Evolutionary conservation across 1,140 invertebrate genomes (phyloP).

Genomic region (Drosophila biarmipes): DNA sequence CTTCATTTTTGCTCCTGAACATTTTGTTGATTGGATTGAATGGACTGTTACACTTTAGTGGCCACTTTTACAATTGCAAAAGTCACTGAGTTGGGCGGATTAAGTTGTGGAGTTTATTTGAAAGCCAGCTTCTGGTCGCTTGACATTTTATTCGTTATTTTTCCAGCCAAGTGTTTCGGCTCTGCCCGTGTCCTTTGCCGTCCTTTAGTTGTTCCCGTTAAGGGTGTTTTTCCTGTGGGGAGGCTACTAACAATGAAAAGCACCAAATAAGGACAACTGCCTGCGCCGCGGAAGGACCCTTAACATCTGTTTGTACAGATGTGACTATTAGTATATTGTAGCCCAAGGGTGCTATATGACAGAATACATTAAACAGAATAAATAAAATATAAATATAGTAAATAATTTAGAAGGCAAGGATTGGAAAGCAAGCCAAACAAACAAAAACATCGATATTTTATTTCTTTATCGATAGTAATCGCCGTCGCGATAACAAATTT

Average conservation of each 20-base stretch:
- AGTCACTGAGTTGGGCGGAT: conserved; percentile 30
- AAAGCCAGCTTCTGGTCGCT: conserved; percentile 16
- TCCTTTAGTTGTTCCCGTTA: conserved; percentile 63
- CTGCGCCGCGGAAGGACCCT: neutral
- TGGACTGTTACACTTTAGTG: conserved; percentile 9
- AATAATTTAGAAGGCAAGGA: neutral
- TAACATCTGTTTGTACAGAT: conserved; percentile 29
- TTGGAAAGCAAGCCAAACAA: too few relatives aligned
- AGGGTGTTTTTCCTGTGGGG: conserved; percentile 54
- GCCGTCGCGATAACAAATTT: neutral
- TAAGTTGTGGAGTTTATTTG: conserved; percentile 9
- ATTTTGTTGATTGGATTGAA: conserved; percentile 74
- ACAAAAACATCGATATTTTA: neutral
- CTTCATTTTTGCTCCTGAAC: conserved; percentile 90
- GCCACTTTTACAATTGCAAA: conserved; percentile 10
- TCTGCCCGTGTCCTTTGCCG: conserved; percentile 71
- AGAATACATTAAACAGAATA: conserved; percentile 1
- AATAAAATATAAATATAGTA: neutral
- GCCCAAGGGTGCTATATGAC: conserved; percentile 20
- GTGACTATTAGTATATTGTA: conserved; percentile 20
- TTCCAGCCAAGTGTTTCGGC: conserved; percentile 45
- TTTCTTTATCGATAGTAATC: neutral
- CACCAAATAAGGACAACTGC: conserved; percentile 44
- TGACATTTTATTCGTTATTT: conserved; percentile 29
- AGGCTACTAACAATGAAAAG: conserved; percentile 20